A percentile compares a stretch with the other conserved stretches of the same genome.
These are phyloP conservation scores for Vannuccia rotundouncinata DNA, from an alignment of 2,888 invertebrate genomes.

Conservation along the genomic window DNA sequence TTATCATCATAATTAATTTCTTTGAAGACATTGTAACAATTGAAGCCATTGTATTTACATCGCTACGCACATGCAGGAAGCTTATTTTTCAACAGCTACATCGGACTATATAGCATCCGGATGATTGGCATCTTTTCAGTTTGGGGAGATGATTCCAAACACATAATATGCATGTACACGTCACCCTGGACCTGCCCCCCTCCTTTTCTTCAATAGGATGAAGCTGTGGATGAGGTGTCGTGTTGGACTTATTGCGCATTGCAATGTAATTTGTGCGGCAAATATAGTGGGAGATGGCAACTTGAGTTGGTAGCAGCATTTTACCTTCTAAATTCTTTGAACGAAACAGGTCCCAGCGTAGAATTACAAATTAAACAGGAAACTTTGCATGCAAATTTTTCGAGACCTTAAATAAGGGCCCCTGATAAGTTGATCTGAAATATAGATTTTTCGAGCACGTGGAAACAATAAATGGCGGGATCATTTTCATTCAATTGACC, in stretches of 20 bases:
- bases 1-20: too few relatives aligned
- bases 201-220: slow-evolving; percentile 1
- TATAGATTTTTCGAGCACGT: not conserved
- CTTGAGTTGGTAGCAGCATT: not conserved
- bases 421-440: not conserved
- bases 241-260: not conserved
- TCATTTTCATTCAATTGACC: too few relatives aligned
- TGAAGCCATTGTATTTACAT: too few relatives aligned
- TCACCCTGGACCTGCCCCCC: too few relatives aligned
- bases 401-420: not conserved
- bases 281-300: not conserved
- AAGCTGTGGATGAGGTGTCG: slow-evolving; percentile 15
- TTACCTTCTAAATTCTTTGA: slow-evolving; percentile 5
- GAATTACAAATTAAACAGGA: not conserved
- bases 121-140: too few relatives aligned
- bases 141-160: too few relatives aligned
- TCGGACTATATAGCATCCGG: too few relatives aligned
- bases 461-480: too few relatives aligned
- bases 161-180: too few relatives aligned
- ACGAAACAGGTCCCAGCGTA: not conserved
- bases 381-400: slow-evolving; percentile 6
- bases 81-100: too few relatives aligned
- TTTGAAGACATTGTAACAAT: too few relatives aligned
- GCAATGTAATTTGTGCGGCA: not conserved
- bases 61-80: too few relatives aligned